Conservation (phyloP, 2,113 vertebrate species). For the Rhadina sibilatrix region DNA sequence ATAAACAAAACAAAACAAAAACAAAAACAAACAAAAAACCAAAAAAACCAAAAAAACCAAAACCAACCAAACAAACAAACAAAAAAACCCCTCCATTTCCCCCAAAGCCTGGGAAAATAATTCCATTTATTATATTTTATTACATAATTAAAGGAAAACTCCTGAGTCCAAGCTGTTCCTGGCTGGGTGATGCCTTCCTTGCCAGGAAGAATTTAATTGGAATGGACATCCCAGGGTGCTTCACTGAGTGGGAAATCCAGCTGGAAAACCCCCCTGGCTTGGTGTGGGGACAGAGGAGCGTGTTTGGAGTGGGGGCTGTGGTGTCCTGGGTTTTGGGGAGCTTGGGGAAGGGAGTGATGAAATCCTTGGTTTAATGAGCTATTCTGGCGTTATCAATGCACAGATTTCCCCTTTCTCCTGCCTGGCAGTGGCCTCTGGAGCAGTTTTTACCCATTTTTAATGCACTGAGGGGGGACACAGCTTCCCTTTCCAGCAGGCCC, state of each 20-base stretch:
- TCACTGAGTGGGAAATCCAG: neutral
- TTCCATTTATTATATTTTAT: neutral
- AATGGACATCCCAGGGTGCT: neutral
- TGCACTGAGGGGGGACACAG: fast-evolving
- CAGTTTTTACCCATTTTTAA: fast-evolving
- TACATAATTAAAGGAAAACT: neutral
- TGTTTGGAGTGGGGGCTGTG: neutral
- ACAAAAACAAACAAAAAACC: no score
- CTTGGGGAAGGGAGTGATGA: neutral
- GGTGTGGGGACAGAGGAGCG: neutral
- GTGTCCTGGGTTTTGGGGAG: fast-evolving
- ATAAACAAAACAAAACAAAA: no score
- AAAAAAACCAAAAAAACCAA: no score
- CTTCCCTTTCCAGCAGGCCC: fast-evolving
- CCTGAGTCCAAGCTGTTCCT: neutral
- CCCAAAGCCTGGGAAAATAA: neutral
- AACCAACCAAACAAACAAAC: no score
- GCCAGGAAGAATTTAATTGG: neutral
- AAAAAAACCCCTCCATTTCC: no score
- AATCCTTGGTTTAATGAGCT: fast-evolving
- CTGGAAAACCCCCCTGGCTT: neutral
- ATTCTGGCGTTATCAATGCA: fast-evolving
- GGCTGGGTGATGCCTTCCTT: neutral
- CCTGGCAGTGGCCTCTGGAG: neutral
- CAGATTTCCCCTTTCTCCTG: neutral